phyloP scores from a whole-genome alignment of 1,140 invertebrate genomes.

The Aphidius gifuensis region DNA sequence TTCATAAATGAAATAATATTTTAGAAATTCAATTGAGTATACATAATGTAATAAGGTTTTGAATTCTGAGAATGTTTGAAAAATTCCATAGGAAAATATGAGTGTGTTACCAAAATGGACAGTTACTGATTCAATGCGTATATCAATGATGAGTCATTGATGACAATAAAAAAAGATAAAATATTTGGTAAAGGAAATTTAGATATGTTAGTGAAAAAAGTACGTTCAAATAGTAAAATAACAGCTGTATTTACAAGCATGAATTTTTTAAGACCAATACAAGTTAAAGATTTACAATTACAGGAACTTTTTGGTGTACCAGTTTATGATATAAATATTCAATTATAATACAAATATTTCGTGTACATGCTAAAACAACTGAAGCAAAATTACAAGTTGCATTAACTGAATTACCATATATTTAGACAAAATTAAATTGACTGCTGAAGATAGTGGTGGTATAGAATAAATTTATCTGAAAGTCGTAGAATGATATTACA shows the following conservation, averaged over 20 bases:
- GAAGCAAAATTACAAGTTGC: constrained; percentile 86
- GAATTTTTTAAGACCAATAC: constrained; percentile 63
- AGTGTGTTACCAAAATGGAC: no score
- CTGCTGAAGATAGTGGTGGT: constrained; percentile 35
- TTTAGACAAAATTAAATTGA: constrained; percentile 59
- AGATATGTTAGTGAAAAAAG: constrained; percentile 54
- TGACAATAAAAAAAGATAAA: constrained; percentile 58
- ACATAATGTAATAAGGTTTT: no score
- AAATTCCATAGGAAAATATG: no score
- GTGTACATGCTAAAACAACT: constrained; percentile 71
- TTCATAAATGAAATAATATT: no score
- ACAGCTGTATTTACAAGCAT: constrained; percentile 76
- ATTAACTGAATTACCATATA: constrained; percentile 82
- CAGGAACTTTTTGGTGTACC: constrained; percentile 63
- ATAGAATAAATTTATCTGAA: constrained; percentile 55
- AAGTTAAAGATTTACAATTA: constrained; percentile 65
- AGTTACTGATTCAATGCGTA: constrained; percentile 54
- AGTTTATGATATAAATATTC: constrained; percentile 75
- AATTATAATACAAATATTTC: constrained; percentile 83
- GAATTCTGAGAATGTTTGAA: no score
- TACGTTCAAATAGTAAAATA: constrained; percentile 48
- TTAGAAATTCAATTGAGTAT: no score
- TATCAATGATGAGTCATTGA: constrained; percentile 60
- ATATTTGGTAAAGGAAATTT: constrained; percentile 71
- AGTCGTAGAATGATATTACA: constrained; percentile 60